Conservation (phyloP, 2,797 vertebrate species). For the Florisuga fusca region DNA sequence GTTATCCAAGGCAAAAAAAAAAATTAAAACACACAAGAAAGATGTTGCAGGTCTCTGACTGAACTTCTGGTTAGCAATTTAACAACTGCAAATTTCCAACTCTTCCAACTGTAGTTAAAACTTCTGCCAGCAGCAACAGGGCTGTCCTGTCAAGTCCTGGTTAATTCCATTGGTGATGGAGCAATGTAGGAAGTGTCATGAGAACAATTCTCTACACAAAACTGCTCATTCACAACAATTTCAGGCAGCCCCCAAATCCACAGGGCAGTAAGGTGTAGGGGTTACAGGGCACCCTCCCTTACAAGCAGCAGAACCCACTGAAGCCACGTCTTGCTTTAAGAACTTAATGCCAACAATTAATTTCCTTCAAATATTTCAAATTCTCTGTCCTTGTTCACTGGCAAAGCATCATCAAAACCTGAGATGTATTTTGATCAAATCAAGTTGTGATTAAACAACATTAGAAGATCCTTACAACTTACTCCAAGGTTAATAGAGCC, state of each 20-base stretch:
- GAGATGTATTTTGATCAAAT: neutral
- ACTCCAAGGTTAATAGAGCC: accelerated
- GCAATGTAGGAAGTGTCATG: neutral
- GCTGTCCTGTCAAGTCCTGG: neutral
- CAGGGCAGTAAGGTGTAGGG: neutral
- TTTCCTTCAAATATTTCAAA: neutral
- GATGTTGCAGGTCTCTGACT: conserved; percentile 79
- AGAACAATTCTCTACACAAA: neutral
- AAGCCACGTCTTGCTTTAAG: neutral
- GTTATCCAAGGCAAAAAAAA: conserved; percentile 78
- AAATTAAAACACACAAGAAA: conserved; percentile 69
- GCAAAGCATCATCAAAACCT: neutral
- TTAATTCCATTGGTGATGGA: neutral
- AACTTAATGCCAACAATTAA: neutral
- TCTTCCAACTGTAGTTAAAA: neutral
- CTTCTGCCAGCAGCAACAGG: neutral
- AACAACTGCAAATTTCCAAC: conserved; percentile 12
- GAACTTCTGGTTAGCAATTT: conserved; percentile 18
- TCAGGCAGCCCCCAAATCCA: neutral
- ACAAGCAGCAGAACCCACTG: accelerated
- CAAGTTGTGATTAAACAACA: neutral
- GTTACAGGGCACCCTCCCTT: neutral
- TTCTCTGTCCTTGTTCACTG: neutral
- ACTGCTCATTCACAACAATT: neutral
- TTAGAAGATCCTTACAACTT: neutral